Base-by-base conservation (phyloP, 2,888 invertebrate genomes). In the Melanotus villosus region DNA sequence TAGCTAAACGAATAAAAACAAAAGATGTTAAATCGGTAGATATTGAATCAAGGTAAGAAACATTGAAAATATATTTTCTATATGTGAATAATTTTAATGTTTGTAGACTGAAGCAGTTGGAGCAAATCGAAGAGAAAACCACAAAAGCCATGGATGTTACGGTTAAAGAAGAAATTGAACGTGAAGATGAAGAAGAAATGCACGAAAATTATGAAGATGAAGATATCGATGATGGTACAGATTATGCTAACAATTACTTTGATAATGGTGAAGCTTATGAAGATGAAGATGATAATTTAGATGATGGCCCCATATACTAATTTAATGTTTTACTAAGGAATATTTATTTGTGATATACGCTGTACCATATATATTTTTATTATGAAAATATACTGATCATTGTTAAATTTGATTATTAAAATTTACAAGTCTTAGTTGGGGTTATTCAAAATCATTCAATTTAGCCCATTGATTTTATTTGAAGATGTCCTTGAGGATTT, bases 161-260 rank as follows among this genome's bases (percentile, higher is more conserved):
- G 38, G 83, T 80, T 1, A 87, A 88, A 47, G 86, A 85, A 64
- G 86, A 86, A 65, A 86, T 85, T 84, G 87, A 87, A 41, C 88
- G 88, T 43, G 88, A 88, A 50, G 89, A 90, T 36, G 85, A 83
- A 0, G 87, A 86, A 65, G 88, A 88, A 34, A 87, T 88, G 43
- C 88, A 89, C 66, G 90, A 91, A 68, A 87, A 88, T 56, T 91
- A 91, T 54, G 92, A 93, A 76, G 94, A 95, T 78, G 92, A 94
- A 80, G 95, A 95, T 84, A 91, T 94, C 89, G 95, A 95, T 80
- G 94, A 94, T 79, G 95, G 95, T 16, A 95, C 94, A 18, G 95
- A 95, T 82, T 95, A 95, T 80, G 93, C 92, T 0, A 93, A 94
- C 77, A 94, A 92, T 80, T 95, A 94, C 82, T 95, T 95, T 83